phyloP scores from a whole-genome alignment of 2,113 vertebrate genomes.

The Hemibagrus wyckioides region DNA sequence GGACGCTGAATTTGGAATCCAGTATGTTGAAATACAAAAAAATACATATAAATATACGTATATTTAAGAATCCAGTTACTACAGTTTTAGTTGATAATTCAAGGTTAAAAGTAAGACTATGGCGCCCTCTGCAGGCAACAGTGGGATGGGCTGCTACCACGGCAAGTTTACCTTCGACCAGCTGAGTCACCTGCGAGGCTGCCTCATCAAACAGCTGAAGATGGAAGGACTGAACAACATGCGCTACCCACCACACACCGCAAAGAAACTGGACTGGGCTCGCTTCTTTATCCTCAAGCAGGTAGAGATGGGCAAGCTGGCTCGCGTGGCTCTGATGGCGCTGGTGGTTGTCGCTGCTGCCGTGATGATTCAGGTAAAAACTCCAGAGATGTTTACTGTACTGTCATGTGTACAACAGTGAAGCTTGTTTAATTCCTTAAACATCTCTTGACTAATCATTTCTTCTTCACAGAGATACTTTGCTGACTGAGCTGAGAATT shows the following conservation, averaged over 20 bases:
- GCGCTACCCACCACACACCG: constrained; percentile 82
- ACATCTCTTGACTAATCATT: neutral
- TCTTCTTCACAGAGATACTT: constrained; percentile 39
- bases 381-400: neutral
- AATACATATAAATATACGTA: neutral
- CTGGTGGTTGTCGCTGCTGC: constrained; percentile 66
- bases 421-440: neutral
- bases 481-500: constrained; percentile 35
- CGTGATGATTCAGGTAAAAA: constrained; percentile 65
- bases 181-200: constrained; percentile 83
- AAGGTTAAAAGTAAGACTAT: neutral
- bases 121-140: constrained; percentile 75
- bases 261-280: constrained; percentile 79
- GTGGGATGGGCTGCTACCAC: constrained; percentile 88
- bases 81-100: neutral
- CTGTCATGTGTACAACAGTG: neutral
- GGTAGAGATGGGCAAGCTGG: constrained; percentile 63
- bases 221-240: constrained; percentile 75
- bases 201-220: constrained; percentile 82
- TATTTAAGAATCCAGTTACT: neutral
- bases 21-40: neutral
- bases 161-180: constrained; percentile 82
- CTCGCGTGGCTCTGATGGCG: constrained; percentile 65
- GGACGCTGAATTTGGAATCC: neutral
- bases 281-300: constrained; percentile 80